Evolutionary conservation across 2,113 vertebrate genomes (phyloP).

Genomic region (Alligator sinensis): DNA sequence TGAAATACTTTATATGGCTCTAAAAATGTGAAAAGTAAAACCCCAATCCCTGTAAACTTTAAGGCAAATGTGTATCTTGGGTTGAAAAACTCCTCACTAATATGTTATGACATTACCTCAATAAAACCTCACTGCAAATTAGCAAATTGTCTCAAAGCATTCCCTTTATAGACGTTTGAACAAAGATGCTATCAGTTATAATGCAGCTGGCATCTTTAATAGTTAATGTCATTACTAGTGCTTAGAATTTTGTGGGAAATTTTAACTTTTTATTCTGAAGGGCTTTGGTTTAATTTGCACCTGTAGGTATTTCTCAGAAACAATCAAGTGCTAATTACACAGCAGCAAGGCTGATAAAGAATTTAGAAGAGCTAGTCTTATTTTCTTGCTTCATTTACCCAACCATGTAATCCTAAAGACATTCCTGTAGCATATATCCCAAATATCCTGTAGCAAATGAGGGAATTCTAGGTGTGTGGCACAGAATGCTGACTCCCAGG

Average conservation of each 20-base stretch:
- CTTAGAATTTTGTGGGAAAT: background rate
- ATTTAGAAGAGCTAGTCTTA: background rate
- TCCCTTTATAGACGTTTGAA: background rate
- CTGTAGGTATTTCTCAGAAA: fast-evolving
- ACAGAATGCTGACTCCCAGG: slow-evolving; percentile 7
- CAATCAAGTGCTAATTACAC: background rate
- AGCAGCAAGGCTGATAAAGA: background rate
- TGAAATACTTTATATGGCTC: slow-evolving; percentile 20
- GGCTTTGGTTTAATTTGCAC: background rate
- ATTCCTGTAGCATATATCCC: background rate
- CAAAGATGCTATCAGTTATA: background rate
- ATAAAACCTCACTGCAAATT: background rate
- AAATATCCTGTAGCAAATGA: background rate
- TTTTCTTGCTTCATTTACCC: background rate
- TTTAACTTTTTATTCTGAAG: slow-evolving; percentile 6
- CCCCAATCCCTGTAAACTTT: background rate
- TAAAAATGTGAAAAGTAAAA: background rate
- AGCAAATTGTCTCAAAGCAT: background rate
- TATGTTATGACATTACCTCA: background rate
- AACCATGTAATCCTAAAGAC: background rate
- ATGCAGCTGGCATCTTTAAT: background rate
- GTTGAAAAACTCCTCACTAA: background rate
- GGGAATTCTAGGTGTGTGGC: background rate
- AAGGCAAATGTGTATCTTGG: background rate
- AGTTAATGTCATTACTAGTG: background rate